A percentile compares a stretch with the other conserved stretches of the same genome.
phyloP scores from a whole-genome alignment of 2,797 vertebrate genomes.

The Toxotes lorentzi region DNA sequence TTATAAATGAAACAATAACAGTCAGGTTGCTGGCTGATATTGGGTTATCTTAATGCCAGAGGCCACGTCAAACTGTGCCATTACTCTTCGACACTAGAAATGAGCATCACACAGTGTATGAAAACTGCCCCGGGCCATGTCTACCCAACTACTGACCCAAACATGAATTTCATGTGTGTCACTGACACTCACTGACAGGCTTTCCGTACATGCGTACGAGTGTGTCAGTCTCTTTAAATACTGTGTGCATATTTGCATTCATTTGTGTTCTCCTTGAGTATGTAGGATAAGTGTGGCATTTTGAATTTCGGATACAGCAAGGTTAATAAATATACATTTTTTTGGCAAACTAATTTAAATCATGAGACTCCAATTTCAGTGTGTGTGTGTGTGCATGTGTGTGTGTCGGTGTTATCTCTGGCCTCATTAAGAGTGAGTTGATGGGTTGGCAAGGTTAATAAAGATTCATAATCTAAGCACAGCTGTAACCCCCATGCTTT shows the following conservation, averaged over 20 bases:
- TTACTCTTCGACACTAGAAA: slow-evolving; percentile 62
- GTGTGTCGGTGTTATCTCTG: slow-evolving; percentile 57
- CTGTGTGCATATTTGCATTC: slow-evolving; percentile 30
- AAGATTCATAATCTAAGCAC: slow-evolving; percentile 81
- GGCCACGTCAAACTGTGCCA: slow-evolving; percentile 68
- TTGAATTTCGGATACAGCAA: slow-evolving; percentile 48
- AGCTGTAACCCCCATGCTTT: slow-evolving; percentile 72
- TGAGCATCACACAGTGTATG: slow-evolving; percentile 58
- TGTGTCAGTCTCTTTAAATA: slow-evolving; percentile 13
- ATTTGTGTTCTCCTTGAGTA: slow-evolving; percentile 31
- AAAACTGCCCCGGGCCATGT: slow-evolving; percentile 57
- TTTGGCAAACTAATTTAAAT: slow-evolving; percentile 65
- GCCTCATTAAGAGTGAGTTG: slow-evolving; percentile 75
- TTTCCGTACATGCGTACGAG: slow-evolving; percentile 8
- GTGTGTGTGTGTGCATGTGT: slow-evolving; percentile 22
- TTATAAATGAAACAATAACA: slow-evolving; percentile 75
- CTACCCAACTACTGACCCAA: slow-evolving; percentile 68
- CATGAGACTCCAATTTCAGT: slow-evolving; percentile 18
- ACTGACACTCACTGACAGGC: slow-evolving; percentile 30
- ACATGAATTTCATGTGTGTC: slow-evolving; percentile 54
- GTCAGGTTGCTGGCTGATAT: slow-evolving; percentile 72
- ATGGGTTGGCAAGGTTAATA: slow-evolving; percentile 81
- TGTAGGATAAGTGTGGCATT: slow-evolving; percentile 64
- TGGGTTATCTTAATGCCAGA: slow-evolving; percentile 72
- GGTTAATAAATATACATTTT: slow-evolving; percentile 51